Evolutionary conservation across 2,888 invertebrate genomes (phyloP).

Genomic region (Caprella mutica): DNA sequence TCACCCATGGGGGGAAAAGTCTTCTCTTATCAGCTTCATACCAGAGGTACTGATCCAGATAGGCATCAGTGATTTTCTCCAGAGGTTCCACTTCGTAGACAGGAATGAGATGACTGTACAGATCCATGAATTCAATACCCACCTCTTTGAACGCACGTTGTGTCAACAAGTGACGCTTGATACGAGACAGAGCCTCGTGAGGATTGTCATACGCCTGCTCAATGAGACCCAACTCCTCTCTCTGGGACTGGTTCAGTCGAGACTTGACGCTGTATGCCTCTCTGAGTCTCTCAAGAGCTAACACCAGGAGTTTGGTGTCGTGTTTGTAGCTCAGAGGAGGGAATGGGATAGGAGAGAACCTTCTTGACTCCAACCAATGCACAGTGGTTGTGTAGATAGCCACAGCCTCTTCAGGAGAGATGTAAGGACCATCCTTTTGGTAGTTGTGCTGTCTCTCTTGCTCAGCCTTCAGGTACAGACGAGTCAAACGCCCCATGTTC

Average conservation of each 20-base stretch:
- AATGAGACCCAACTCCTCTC: conserved; percentile 95
- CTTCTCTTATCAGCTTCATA: conserved; percentile 96
- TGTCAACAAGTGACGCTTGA: conserved; percentile 96
- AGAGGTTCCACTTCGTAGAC: conserved; percentile 98
- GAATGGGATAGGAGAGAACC: conserved; percentile 98
- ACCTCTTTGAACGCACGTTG: conserved; percentile 98
- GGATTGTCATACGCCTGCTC: conserved; percentile 99
- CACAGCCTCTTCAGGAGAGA: conserved; percentile 98
- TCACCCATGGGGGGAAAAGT: conserved; percentile 96
- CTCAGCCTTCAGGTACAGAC: conserved; percentile 91
- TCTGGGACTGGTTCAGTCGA: conserved; percentile 92
- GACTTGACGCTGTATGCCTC: conserved; percentile 98
- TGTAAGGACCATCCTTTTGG: conserved; percentile 97
- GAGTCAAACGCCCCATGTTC: conserved; percentile 92
- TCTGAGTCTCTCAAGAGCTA: conserved; percentile 89
- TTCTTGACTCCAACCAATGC: conserved; percentile 95
- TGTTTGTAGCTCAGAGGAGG: conserved; percentile 99
- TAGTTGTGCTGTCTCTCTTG: conserved; percentile 99
- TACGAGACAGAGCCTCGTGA: conserved; percentile 95
- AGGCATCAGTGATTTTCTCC: conserved; percentile 99
- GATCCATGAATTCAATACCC: conserved; percentile 99
- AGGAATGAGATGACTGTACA: conserved; percentile 96
- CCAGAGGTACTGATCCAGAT: conserved; percentile 98
- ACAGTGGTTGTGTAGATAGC: conserved; percentile 99
- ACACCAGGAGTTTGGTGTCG: conserved; percentile 93